Conservation (phyloP, 2,113 vertebrate species). For the Panthera uncia region DNA sequence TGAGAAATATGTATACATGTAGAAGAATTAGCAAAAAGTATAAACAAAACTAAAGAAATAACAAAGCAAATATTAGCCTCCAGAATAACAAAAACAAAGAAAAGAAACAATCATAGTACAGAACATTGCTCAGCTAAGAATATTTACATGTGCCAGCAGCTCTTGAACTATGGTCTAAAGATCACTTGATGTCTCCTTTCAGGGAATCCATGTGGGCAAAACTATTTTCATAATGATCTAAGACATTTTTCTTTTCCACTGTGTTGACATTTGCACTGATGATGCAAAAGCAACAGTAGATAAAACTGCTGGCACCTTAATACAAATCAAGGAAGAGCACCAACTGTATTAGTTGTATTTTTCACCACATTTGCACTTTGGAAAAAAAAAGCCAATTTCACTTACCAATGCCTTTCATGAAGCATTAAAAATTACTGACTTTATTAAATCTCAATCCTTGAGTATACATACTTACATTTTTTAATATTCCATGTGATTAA, state of each 20-base stretch:
- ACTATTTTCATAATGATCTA: not conserved
- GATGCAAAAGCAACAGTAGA: not conserved
- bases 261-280: not conserved
- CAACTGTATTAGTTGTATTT: not conserved
- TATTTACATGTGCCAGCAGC: not conserved
- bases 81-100: not conserved
- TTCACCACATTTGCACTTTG: not conserved
- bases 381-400: not conserved
- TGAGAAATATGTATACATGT: not conserved
- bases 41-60: not conserved
- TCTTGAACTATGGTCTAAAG: not conserved
- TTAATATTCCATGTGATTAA: not conserved
- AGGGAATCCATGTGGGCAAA: not conserved
- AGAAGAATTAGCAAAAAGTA: not conserved
- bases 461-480: not conserved
- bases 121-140: not conserved
- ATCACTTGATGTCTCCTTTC: not conserved
- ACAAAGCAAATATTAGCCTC: not conserved
- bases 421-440: not conserved
- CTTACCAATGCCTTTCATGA: not conserved
- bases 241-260: not conserved
- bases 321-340: not conserved
- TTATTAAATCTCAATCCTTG: not conserved
- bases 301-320: not conserved
- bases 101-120: not conserved